Evolutionary conservation across 1,140 invertebrate species (phyloP), one percentile per base, ranked within the genome.

Genomic region (Doryteuthis pealeii): DNA sequence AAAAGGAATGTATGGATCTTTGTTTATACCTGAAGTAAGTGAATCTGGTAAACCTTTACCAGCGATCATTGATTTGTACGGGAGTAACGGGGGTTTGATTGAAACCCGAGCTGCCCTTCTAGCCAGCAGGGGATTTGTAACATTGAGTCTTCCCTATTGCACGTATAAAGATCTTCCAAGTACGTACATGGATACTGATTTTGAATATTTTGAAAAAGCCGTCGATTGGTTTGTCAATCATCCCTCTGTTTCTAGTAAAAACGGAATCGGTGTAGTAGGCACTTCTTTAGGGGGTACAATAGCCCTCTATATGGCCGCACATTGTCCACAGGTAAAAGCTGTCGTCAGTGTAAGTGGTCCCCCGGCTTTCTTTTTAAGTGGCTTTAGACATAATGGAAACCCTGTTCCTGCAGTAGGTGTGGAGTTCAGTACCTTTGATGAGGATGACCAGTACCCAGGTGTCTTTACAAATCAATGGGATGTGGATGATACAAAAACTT

Each of bases 21-120:
- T 40, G 10, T 40, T 40, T 40, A 40, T 40, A 40, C 35, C 35
- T 40, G 35, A 40, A 40, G 35, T 5, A 40, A 10, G 35, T 5
- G 35, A 40, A 40, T 5, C 35, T 10, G 35, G 35, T 40, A 40
- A 22, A 8, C 78, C 78, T 18, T 80, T 80, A 67, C 81, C 81
- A 28, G 84, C 79, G n/a, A 78, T 85, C 4, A 83, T 86, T 40
- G 84, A 86, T 73, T 77, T 86, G 78, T 86, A 80, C 80, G 85
- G 84, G 15, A 71, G 77, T 14, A 74, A 74, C 14, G 84, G 82
- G 33, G 79, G 82, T 0, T 15, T 82, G 15, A 76, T 77, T 33
- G 84, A 85, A 62, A 72, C 54, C 62, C 72, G 84, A 15, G 79
- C 82, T 2, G 82, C 85, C 5, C 75, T 86, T 30, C 71, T 86